Evolutionary conservation across 2,113 vertebrate species (phyloP), one percentile per base, ranked within the genome.

Genomic region (Myocastor coypus): DNA sequence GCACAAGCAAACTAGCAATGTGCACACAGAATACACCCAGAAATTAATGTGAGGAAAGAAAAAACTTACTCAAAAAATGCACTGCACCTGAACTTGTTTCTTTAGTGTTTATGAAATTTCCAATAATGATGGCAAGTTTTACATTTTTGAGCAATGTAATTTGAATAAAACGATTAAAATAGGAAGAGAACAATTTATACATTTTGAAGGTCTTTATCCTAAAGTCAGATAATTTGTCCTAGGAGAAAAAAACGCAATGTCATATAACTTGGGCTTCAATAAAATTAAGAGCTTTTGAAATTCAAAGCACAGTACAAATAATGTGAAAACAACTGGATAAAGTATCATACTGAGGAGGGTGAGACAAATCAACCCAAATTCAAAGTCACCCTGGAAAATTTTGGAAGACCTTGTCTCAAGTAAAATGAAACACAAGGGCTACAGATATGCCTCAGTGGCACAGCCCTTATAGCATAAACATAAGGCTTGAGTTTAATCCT

Each of bases 61-160:
- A 42, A 52, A 50, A 3, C 0, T 68, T 46, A 40, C 14, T 57
- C 46, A 59, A 34, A 85, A 64, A 50, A 83, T 28, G 37, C 24
- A 22, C 22, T 55, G 12, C 3, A 71, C 19, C 28, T 22, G 55
- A 46, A 92, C 13, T 71, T 59, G 5, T 69, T 69, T 64, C 46
- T 92, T 95, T 89, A 96, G 87, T 83, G 94, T 89, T 89, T 84
- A 94, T 83, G 63, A 89, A 82, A 83, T 86, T 94, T 94, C 37
- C 28, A 81, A 95, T 11, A 86, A 71, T 80, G 16, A 91, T 24
- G 46, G 11, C 26, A 89, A 69, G 4, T 59, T 93, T 94, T 34
- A 87, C 34, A 91, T 88, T 90, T 68, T 83, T 64, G 28, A 88
- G 77, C 37, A 37, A 77, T 83, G 94, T 92, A 94, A 92, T 93